phyloP scores from a whole-genome alignment of 2,888 invertebrate genomes.

The Lathronympha strigana region DNA sequence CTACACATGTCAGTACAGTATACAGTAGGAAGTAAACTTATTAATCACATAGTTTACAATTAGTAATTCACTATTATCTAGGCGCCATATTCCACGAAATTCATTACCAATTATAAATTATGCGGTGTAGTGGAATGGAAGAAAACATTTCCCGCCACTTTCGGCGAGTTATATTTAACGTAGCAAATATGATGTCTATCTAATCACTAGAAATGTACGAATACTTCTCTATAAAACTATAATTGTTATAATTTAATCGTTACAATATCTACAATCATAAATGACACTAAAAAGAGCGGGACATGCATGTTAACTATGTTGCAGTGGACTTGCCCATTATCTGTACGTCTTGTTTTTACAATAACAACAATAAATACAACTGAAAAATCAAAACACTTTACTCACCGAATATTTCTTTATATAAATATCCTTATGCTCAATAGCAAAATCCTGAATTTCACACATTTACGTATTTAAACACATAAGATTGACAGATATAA shows the following conservation, averaged over 20 bases:
- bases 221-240: slow-evolving; percentile 3
- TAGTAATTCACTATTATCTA: neutral
- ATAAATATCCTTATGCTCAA: slow-evolving; percentile 87
- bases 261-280: slow-evolving; percentile 46
- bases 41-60: neutral
- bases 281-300: slow-evolving; percentile 83
- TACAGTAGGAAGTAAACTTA: too few species aligned
- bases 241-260: slow-evolving; percentile 15
- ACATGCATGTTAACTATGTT: slow-evolving; percentile 66
- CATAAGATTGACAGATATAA: slow-evolving; percentile 81
- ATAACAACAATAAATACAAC: slow-evolving; percentile 48
- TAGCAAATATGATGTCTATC: neutral
- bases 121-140: slow-evolving; percentile 17
- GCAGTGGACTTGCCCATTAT: slow-evolving; percentile 75
- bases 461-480: slow-evolving; percentile 85
- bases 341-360: slow-evolving; percentile 64
- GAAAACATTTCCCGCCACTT: slow-evolving; percentile 70
- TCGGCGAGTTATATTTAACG: slow-evolving; percentile 42
- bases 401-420: slow-evolving; percentile 88
- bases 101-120: neutral
- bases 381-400: slow-evolving; percentile 52
- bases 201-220: neutral
- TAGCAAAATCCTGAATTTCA: slow-evolving; percentile 88
- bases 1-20: slow-evolving; percentile 17
- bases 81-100: slow-evolving; percentile 1